Evolutionary conservation across 2,888 invertebrate species (phyloP).

Genomic region (Mythimna impura): DNA sequence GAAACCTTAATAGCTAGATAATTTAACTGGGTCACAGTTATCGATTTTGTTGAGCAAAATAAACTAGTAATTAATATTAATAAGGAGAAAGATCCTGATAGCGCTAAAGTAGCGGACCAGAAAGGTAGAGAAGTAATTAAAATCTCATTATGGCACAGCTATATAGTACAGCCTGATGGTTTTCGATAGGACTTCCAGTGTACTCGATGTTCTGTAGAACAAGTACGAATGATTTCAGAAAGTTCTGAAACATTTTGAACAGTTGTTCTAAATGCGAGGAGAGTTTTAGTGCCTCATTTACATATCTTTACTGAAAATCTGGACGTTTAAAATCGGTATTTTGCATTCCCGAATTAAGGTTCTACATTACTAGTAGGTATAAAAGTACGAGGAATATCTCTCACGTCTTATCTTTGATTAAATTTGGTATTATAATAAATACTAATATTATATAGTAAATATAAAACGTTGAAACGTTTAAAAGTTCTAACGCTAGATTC

Average conservation of each 20-base stretch:
- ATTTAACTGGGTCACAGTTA: slow-evolving; percentile 43
- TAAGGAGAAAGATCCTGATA: slow-evolving; percentile 49
- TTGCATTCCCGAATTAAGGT: slow-evolving; percentile 30
- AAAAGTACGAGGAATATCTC: neutral
- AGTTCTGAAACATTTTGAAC: slow-evolving; percentile 30
- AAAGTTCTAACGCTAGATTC: too few relatives aligned
- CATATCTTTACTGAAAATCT: slow-evolving; percentile 55
- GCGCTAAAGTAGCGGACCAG: slow-evolving; percentile 35
- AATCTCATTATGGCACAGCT: slow-evolving; percentile 65
- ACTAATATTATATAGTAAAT: too few relatives aligned
- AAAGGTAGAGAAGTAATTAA: slow-evolving; percentile 67
- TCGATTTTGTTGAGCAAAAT: slow-evolving; percentile 50
- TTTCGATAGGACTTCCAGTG: slow-evolving; percentile 37
- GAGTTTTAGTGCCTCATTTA: slow-evolving; percentile 50
- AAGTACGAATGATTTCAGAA: slow-evolving; percentile 33
- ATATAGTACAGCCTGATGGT: slow-evolving; percentile 26
- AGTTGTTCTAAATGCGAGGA: slow-evolving; percentile 32
- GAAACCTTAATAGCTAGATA: slow-evolving; percentile 34
- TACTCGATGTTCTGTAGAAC: slow-evolving; percentile 23
- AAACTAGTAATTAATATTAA: slow-evolving; percentile 62
- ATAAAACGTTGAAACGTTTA: too few relatives aligned
- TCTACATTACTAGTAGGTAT: neutral
- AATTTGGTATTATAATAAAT: neutral
- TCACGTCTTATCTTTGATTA: neutral
- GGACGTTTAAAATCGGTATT: slow-evolving; percentile 38